phyloP scores from a whole-genome alignment of 2,888 invertebrate species.

The Drosophila neonasuta region DNA sequence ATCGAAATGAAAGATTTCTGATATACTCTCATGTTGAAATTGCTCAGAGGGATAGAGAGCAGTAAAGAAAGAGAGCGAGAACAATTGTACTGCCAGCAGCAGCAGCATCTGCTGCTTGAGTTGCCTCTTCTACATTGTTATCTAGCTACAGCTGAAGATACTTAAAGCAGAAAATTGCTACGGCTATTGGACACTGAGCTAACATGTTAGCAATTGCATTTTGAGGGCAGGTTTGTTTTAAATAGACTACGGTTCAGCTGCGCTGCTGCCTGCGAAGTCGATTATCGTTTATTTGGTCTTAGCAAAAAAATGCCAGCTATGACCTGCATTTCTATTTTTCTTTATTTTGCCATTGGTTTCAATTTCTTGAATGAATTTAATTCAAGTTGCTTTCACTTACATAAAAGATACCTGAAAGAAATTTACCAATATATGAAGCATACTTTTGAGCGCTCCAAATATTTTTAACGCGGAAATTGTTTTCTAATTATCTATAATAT shows the following conservation, averaged over 20 bases:
- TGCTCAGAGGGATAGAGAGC: background rate
- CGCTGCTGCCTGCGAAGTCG: background rate
- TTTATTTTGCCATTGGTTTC: background rate
- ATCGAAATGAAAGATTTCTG: conserved; percentile 12
- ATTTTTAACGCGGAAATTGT: too few species aligned
- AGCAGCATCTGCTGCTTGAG: background rate
- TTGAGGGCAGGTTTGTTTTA: background rate
- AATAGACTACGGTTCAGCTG: background rate
- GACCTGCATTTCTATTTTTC: background rate
- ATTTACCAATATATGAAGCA: too few species aligned
- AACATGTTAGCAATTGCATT: background rate
- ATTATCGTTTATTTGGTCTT: background rate
- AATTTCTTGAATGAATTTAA: background rate
- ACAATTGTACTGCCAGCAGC: conserved; percentile 1
- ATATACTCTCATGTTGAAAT: conserved; percentile 10
- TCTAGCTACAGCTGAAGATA: conserved; percentile 1
- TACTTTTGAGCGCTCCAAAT: too few species aligned
- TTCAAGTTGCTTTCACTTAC: too few species aligned
- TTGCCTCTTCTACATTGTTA: background rate
- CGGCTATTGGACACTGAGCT: background rate
- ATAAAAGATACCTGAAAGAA: too few species aligned
- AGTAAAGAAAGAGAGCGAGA: background rate
- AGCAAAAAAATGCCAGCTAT: background rate
- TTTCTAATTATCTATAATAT: too few species aligned
- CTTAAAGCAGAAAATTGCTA: background rate